A percentile compares a stretch with the other conserved stretches of the same genome.
Evolutionary conservation across 2,797 vertebrate species (phyloP).

Genomic region (Sebastes iracundus): DNA sequence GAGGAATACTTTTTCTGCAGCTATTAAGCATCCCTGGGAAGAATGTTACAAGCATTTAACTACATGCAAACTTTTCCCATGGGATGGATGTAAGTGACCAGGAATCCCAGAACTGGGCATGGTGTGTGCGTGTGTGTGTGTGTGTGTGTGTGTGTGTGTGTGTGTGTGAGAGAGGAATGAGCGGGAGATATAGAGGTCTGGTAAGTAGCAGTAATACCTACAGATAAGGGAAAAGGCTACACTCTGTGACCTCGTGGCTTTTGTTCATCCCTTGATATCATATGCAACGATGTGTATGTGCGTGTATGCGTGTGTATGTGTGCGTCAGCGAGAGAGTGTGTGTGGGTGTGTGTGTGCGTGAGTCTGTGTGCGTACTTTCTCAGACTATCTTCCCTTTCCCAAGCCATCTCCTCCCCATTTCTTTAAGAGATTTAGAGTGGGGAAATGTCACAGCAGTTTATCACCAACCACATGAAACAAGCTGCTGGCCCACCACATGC

Average conservation of each 20-base stretch:
- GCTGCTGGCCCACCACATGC: slow-evolving; percentile 44
- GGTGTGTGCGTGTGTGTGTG: not conserved
- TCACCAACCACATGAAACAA: slow-evolving; percentile 75
- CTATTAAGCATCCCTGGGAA: not conserved
- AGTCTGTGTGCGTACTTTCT: slow-evolving; percentile 40
- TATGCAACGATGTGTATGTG: not conserved
- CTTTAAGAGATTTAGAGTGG: slow-evolving; percentile 66
- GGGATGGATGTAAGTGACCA: slow-evolving; percentile 3
- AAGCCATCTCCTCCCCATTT: slow-evolving; percentile 60
- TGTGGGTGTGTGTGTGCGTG: not conserved
- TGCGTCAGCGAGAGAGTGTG: not conserved
- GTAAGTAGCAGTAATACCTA: slow-evolving; percentile 19
- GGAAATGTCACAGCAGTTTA: slow-evolving; percentile 77
- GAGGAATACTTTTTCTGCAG: not conserved
- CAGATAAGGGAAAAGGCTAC: slow-evolving; percentile 21
- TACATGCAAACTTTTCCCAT: slow-evolving; percentile 35
- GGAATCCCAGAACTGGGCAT: slow-evolving; percentile 2
- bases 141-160: not conserved
- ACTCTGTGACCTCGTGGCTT: not conserved
- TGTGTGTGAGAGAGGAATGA: not conserved
- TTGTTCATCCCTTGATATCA: slow-evolving; percentile 8
- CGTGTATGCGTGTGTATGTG: not conserved
- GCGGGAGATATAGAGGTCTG: not conserved
- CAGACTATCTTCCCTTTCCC: slow-evolving; percentile 57
- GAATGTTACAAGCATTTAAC: slow-evolving; percentile 32